These are phyloP conservation scores for Sus scrofa DNA, from an alignment of 2,113 vertebrate genomes.

Conservation along the genomic window T2T-Sscrofa CM000824.6:179339001-179339500, in stretches of 20 bases:
- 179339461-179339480: background rate
- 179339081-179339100: background rate
- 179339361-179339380: background rate
- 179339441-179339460: background rate
- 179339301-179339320: background rate
- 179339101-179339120: background rate
- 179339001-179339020: too few species aligned
- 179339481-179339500: background rate
- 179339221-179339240: background rate
- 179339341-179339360: conserved; percentile 32
- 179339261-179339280: conserved; percentile 7
- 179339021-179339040: too few species aligned
- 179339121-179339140: background rate
- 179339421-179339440: conserved; percentile 34
- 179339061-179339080: too few species aligned
- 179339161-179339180: background rate
- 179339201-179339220: background rate
- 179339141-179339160: background rate
- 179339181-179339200: background rate
- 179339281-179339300: background rate
- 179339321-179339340: background rate
- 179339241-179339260: background rate
- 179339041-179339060: too few species aligned
- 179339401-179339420: conserved; percentile 45
- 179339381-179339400: conserved; percentile 38